Evolutionary conservation across 2,888 invertebrate genomes (phyloP), one percentile per base, ranked within the genome.

Genomic region (Sceliomorpha sp.): DNA sequence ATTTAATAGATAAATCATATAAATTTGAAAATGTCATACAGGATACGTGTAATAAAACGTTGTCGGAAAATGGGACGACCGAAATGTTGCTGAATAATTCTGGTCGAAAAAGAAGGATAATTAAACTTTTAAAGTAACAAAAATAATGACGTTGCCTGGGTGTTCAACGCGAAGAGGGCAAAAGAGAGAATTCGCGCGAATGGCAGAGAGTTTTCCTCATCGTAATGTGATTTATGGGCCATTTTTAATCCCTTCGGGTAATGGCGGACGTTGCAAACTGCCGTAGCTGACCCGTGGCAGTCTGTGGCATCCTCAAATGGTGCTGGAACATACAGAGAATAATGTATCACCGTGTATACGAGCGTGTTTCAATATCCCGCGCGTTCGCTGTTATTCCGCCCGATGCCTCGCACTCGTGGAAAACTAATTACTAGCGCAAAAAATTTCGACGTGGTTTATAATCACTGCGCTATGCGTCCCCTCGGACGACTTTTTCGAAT

Each of bases 161-260:
- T 34, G 10, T 13, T 42, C 42, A 12, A 42, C 24, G 13, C 12
- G 12, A 8, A 6, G 9, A 42, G n/a, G 14, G 42, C 31, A 10
- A 10, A 10, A 50, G 64, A 69, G 51, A 69, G 50, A 70, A 67
- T 76, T 75, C 66, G 70, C 60, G 73, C 72, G 74, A 70, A 76
- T 73, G 77, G 74, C 76, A 67, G 67, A 39, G 70, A 73, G 72
- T 77, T 80, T 84, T 86, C 81, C 78, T 82, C 83, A 79, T 81
- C 81, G 78, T 82, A 82, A 83, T 79, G 79, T 83, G 83, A 86
- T 85, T 84, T 86, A 84, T 82, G 81, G 76, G 78, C 74, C 80
- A 79, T 82, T 86, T 85, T 85, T 82, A 79, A 81, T 81, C 78
- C 77, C 77, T 80, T 66, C 66, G 77, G 74, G 77, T 75, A 80